phyloP scores from a whole-genome alignment of 2,797 vertebrate species.

The Melanotaenia pygmaea region DNA sequence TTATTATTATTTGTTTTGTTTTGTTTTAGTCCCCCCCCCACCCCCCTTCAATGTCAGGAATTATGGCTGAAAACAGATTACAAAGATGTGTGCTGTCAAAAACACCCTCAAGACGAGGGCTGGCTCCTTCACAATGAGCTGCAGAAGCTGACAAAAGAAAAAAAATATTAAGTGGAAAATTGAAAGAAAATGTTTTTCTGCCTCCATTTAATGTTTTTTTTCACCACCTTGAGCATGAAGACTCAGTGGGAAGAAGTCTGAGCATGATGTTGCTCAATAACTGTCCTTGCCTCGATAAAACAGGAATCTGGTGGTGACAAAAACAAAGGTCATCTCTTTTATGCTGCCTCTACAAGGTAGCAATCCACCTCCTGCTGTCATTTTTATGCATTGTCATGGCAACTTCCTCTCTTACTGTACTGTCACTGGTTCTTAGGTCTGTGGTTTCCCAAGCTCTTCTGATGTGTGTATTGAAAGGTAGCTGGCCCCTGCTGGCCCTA shows the following conservation, averaged over 20 bases:
- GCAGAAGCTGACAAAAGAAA: conserved; percentile 4
- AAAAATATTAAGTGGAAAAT: conserved; percentile 31
- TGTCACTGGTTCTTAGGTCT: conserved; percentile 1
- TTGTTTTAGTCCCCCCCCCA: not conserved
- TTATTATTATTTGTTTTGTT: not conserved
- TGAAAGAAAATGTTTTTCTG: conserved; percentile 33
- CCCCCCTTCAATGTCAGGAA: not conserved
- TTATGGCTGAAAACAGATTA: conserved; percentile 15
- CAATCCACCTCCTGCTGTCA: conserved; percentile 52
- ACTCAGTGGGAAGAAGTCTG: conserved; percentile 26
- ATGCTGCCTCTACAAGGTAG: conserved; percentile 28
- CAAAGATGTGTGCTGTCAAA: conserved; percentile 11
- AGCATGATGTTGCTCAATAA: conserved; percentile 9
- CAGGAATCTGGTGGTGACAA: conserved; percentile 56
- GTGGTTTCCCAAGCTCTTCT: conserved; percentile 20
- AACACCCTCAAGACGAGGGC: conserved; percentile 24
- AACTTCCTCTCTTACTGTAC: conserved; percentile 40
- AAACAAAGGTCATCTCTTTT: conserved; percentile 56
- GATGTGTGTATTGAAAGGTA: conserved; percentile 14
- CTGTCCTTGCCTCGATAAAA: conserved; percentile 54
- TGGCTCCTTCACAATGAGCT: conserved; percentile 33
- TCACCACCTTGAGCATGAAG: conserved; percentile 44
- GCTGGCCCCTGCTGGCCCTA: not conserved
- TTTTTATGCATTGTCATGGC: conserved; percentile 36
- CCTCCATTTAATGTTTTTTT: conserved; percentile 14